Base-by-base conservation (phyloP, 2,113 vertebrate species). In the Lipophrys pholis region DNA sequence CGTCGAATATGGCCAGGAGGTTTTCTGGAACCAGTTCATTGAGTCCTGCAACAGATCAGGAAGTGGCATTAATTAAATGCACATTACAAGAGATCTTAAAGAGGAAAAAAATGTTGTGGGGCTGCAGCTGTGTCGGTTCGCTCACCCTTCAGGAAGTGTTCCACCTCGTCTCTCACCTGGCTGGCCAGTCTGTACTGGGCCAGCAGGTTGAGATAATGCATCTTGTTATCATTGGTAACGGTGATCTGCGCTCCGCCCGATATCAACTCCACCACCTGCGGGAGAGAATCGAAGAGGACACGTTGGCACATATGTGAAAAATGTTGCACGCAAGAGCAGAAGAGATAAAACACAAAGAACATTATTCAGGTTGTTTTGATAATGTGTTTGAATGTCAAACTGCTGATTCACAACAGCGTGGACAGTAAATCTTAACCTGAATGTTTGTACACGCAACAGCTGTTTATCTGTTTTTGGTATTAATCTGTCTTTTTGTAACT, bases 1-100 rank as follows among this genome's bases (percentile, higher is more conserved):
- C 98, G 94, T 99, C 97, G 93, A 99, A 99, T 94, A 99, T 99
- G 91, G 97, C 97, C 72, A 99, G 83, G 69, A 99, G 95, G 80
- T 99, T 99, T 92, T 99, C 98, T 79, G 98, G 97, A 84, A 99
- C 96, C 58, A 99, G 91, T 67, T 99, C 97, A 21, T 98, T 99
- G 76, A 99, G 93, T 80, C 98, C 98, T 99, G 83, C 52, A 83
- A 63, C 76, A 51, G 72, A 94, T 91, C 76, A 75, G 69, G 56
- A 71, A 72, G 52, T 74, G 11, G 42, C 43, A 57, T 16, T 63
- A 53, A 63, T 71, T 71, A 69, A 7, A 8, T 8, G 39, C 59
- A 16, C 16, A 67, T 78, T 72, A 71, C 63, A 1, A 56, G 36
- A 74, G 43, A 61, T 48, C 8, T 50, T 11, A 59, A 53, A 86